Evolutionary conservation across 1,140 invertebrate species (phyloP).

Genomic region (Danaus plexippus): DNA sequence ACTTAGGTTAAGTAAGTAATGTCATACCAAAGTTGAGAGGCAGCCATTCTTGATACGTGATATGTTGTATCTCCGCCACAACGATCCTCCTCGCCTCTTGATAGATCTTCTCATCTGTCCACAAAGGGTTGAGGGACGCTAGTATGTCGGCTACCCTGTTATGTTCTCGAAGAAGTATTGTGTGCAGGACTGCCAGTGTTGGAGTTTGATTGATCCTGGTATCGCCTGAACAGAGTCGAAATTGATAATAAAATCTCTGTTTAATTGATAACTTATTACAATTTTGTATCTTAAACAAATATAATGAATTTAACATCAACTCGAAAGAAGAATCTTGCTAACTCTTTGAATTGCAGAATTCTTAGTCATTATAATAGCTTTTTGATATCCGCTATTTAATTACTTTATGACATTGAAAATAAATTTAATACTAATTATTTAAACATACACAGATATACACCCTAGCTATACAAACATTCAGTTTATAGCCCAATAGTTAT

Average conservation of each 20-base stretch:
- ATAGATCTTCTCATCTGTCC: slow-evolving; percentile 83
- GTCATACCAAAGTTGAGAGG: slow-evolving; percentile 74
- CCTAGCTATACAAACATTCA: not conserved
- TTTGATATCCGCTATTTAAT: too few species aligned
- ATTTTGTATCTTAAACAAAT: too few species aligned
- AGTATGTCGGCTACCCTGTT: slow-evolving; percentile 82
- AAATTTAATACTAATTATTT: too few species aligned
- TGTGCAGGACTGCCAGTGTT: slow-evolving; percentile 76
- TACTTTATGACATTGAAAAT: too few species aligned
- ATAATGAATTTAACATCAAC: too few species aligned
- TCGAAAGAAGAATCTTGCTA: too few species aligned
- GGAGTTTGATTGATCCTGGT: slow-evolving; percentile 81
- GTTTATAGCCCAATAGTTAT: too few species aligned
- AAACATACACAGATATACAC: not conserved
- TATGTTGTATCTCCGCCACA: slow-evolving; percentile 86
- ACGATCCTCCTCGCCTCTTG: slow-evolving; percentile 86
- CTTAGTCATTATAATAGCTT: too few species aligned
- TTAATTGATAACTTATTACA: too few species aligned
- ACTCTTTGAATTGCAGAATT: too few species aligned
- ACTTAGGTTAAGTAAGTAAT: not conserved
- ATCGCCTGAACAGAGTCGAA: slow-evolving; percentile 73
- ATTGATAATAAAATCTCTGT: too few species aligned
- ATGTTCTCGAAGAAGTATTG: slow-evolving; percentile 73
- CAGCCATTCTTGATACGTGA: slow-evolving; percentile 79
- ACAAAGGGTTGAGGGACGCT: slow-evolving; percentile 74